A percentile compares a stretch with the other conserved stretches of the same genome.
Evolutionary conservation across 1,140 invertebrate species (phyloP).

Genomic region (Drosophila setifemur): DNA sequence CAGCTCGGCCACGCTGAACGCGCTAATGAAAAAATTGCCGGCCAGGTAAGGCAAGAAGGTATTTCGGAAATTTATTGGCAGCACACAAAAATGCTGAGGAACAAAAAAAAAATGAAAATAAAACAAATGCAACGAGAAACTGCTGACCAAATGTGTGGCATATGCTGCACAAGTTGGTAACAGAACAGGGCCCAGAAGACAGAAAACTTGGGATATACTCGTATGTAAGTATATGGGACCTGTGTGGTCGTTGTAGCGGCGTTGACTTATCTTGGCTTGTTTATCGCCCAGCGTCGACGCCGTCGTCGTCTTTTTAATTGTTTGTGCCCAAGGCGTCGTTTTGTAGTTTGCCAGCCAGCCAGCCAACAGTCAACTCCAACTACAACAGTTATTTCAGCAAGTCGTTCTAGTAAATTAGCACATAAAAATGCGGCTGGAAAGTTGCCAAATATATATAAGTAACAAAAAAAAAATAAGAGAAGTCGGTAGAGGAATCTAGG

Average conservation of each 20-base stretch:
- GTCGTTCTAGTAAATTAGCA: conserved; percentile 66
- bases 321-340: conserved; percentile 62
- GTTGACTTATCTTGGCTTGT: conserved; percentile 68
- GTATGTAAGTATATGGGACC: too few relatives aligned
- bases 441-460: conserved; percentile 60
- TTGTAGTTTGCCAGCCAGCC: conserved; percentile 47
- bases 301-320: conserved; percentile 68
- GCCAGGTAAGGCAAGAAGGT: conserved; percentile 59
- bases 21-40: conserved; percentile 74
- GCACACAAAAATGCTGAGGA: conserved; percentile 32
- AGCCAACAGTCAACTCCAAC: neutral
- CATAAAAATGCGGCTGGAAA: conserved; percentile 59
- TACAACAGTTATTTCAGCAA: conserved; percentile 67
- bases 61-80: conserved; percentile 74
- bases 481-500: conserved; percentile 69
- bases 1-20: conserved; percentile 38
- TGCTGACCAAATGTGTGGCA: conserved; percentile 57
- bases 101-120: conserved; percentile 14
- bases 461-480: conserved; percentile 3
- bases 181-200: neutral
- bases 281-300: conserved; percentile 51
- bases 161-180: conserved; percentile 48
- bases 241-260: conserved; percentile 63
- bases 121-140: too few relatives aligned
- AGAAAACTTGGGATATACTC: too few relatives aligned